These are phyloP conservation scores for Aphaenogaster ashmeadi DNA, from an alignment of 1,140 invertebrate genomes.

Conservation along the genomic window DNA sequence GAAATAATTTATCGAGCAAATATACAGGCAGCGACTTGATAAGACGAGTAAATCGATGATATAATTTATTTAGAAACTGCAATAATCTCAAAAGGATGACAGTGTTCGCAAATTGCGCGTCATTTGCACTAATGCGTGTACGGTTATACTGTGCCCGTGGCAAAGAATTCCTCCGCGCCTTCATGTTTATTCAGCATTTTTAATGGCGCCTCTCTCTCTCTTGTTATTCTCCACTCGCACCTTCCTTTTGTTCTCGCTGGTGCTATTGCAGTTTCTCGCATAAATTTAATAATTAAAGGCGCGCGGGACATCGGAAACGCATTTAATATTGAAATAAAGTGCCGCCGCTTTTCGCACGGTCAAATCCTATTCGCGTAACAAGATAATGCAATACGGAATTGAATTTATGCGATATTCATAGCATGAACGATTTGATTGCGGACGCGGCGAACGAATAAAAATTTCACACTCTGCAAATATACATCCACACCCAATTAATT, in stretches of 20 bases:
- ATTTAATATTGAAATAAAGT: slow-evolving; percentile 66
- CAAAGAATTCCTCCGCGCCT: slow-evolving; percentile 52
- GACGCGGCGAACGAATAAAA: slow-evolving; percentile 45
- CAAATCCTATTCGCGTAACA: slow-evolving; percentile 53
- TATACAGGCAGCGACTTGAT: neutral
- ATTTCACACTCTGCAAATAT: slow-evolving; percentile 53
- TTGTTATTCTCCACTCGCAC: slow-evolving; percentile 52
- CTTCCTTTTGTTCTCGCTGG: slow-evolving; percentile 39
- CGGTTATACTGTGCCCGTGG: slow-evolving; percentile 10
- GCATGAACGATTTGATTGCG: slow-evolving; percentile 51
- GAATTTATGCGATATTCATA: slow-evolving; percentile 60
- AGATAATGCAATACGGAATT: slow-evolving; percentile 58
- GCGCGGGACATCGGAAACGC: slow-evolving; percentile 49
- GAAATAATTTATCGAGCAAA: slow-evolving; percentile 12
- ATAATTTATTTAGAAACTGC: slow-evolving; percentile 26
- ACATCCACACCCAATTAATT: slow-evolving; percentile 53
- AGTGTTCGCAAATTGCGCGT: slow-evolving; percentile 51
- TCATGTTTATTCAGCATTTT: slow-evolving; percentile 66
- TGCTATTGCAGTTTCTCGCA: slow-evolving; percentile 57
- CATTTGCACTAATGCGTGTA: slow-evolving; percentile 59
- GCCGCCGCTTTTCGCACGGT: slow-evolving; percentile 7
- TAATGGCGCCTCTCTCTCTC: slow-evolving; percentile 46
- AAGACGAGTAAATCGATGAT: neutral
- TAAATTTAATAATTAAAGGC: slow-evolving; percentile 65
- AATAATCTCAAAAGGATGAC: slow-evolving; percentile 48